These are phyloP conservation scores for Pogoniulus pusillus DNA, from an alignment of 2,797 vertebrate species.

Conservation along the genomic window DNA sequence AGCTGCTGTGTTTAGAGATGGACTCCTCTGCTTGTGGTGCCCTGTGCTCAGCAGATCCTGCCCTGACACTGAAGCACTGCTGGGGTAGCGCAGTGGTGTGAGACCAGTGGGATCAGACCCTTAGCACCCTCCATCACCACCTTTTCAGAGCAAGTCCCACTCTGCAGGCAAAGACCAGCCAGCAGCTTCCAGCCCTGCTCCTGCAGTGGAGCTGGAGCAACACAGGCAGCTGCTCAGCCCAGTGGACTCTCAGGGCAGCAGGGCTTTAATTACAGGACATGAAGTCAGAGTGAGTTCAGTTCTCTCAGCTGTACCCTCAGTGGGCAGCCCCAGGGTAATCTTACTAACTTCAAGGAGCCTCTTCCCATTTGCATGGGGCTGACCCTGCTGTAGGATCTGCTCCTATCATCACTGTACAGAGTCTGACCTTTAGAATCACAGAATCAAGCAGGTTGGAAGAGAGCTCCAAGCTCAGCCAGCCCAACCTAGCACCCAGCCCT, in stretches of 20 bases:
- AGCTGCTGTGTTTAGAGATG: not conserved
- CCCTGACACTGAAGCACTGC: not conserved
- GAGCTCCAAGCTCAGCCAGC: too few species aligned
- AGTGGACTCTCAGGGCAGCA: fast-evolving
- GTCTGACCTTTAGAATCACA: not conserved
- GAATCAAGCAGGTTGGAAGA: too few species aligned
- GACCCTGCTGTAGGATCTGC: not conserved
- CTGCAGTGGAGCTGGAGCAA: fast-evolving
- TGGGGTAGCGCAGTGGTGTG: not conserved
- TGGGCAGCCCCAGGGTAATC: too few species aligned
- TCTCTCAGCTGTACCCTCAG: not conserved
- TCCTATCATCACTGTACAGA: not conserved
- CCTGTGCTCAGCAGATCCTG: fast-evolving
- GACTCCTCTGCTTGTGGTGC: fast-evolving
- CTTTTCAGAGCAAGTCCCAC: not conserved
- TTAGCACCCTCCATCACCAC: not conserved
- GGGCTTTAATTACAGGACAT: not conserved
- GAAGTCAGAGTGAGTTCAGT: not conserved
- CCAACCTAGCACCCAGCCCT: too few species aligned
- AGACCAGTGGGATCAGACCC: not conserved
- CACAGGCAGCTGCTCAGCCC: not conserved
- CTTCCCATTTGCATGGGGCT: not conserved
- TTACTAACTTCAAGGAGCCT: not conserved
- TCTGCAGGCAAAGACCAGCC: not conserved
- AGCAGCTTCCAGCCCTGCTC: not conserved